A percentile compares a stretch with the other conserved stretches of the same genome.
phyloP scores from a whole-genome alignment of 2,888 invertebrate species.

The Caenorhabditis zanzibari region DNA sequence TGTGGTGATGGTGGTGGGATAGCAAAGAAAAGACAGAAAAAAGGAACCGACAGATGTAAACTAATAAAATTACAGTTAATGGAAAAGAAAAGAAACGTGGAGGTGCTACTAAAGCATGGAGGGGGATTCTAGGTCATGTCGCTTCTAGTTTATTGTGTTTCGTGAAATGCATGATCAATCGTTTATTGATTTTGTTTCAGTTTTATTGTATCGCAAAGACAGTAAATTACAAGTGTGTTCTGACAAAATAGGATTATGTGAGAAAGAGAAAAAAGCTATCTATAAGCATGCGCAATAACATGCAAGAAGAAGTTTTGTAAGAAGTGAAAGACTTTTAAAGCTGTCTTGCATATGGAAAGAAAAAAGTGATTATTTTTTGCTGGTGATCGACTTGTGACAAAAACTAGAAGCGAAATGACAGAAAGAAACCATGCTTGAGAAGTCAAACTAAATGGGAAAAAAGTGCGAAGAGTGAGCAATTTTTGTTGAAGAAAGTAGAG shows the following conservation, averaged over 20 bases:
- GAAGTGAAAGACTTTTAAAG: conserved; percentile 13
- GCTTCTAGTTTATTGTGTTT: conserved; percentile 67
- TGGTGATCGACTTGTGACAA: conserved; percentile 36
- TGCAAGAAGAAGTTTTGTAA: conserved; percentile 29
- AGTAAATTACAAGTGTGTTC: conserved; percentile 35
- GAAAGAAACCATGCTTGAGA: conserved; percentile 64
- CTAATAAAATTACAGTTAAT: conserved; percentile 55
- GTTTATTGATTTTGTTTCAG: conserved; percentile 50
- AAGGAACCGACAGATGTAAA: conserved; percentile 36
- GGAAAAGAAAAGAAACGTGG: conserved; percentile 37
- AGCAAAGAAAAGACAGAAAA: conserved; percentile 44
- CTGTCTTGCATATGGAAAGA: conserved; percentile 16
- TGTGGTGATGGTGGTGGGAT: conserved; percentile 28
- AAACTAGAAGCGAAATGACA: conserved; percentile 70
- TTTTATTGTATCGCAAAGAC: conserved; percentile 20
- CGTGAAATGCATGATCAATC: conserved; percentile 53
- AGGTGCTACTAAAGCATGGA: conserved; percentile 42
- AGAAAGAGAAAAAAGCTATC: conserved; percentile 45
- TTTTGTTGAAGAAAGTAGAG: not conserved
- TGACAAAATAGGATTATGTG: conserved; percentile 48
- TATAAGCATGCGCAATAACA: conserved; percentile 59
- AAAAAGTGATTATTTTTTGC: not conserved
- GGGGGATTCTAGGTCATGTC: conserved; percentile 41
- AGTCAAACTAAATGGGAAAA: conserved; percentile 28
- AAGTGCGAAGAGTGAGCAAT: conserved; percentile 31